Evolutionary conservation across 2,113 vertebrate species (phyloP).

Genomic region (Apus apus): DNA sequence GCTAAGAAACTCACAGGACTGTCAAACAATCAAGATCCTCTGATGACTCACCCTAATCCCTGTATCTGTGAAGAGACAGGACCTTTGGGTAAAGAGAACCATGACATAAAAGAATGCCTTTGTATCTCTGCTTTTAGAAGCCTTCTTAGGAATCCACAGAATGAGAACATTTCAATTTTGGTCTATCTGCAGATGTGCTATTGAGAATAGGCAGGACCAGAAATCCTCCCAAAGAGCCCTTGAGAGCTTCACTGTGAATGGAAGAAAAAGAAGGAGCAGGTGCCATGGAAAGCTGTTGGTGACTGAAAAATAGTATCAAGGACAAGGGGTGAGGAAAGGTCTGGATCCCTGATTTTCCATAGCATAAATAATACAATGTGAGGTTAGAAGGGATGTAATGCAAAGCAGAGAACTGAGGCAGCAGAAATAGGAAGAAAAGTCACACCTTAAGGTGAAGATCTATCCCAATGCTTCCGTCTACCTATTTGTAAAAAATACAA

Average conservation of each 20-base stretch:
- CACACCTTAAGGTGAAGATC: not conserved
- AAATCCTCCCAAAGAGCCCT: not conserved
- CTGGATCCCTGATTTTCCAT: not conserved
- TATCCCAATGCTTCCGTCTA: not conserved
- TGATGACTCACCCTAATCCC: not conserved
- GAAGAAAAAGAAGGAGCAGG: not conserved
- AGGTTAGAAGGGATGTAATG: not conserved
- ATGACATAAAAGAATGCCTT: not conserved
- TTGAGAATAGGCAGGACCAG: not conserved
- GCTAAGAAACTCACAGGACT: not conserved
- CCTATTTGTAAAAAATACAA: not conserved
- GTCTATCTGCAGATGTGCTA: not conserved
- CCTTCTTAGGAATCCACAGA: not conserved
- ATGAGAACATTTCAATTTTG: not conserved
- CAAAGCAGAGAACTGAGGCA: not conserved
- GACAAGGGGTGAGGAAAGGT: not conserved
- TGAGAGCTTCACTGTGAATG: not conserved
- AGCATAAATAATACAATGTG: not conserved
- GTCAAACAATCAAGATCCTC: not conserved
- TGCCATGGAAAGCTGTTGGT: not conserved
- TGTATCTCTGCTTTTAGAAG: not conserved
- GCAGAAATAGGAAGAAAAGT: not conserved
- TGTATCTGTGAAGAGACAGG: not conserved
- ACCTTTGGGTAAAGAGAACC: not conserved
- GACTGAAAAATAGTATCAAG: slow-evolving; percentile 5